Evolutionary conservation across 2,888 invertebrate species (phyloP).

Genomic region (Lacanobia oleracea): DNA sequence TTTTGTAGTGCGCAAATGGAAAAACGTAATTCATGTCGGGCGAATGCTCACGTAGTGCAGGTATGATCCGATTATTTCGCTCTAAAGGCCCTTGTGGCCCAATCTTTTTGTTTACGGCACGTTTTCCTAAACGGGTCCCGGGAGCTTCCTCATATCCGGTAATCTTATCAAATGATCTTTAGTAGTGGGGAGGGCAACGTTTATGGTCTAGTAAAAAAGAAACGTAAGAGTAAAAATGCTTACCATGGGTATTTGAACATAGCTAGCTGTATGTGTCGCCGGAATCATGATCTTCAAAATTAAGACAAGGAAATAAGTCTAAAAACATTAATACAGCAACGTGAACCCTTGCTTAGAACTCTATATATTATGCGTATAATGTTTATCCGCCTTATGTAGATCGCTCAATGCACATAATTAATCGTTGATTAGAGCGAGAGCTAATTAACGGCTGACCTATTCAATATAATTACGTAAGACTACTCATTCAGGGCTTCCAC

Average conservation of each 20-base stretch:
- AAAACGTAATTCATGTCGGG: conserved; percentile 62
- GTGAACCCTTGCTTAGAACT: not conserved
- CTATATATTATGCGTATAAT: not conserved
- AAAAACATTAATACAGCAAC: not conserved
- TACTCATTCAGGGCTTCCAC: not conserved
- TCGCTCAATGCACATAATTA: conserved; percentile 35
- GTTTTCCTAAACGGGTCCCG: conserved; percentile 50
- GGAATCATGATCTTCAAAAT: conserved; percentile 12
- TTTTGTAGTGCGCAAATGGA: conserved; percentile 65
- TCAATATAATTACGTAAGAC: conserved; percentile 31
- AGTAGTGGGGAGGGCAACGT: conserved; percentile 47
- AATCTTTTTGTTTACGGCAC: conserved; percentile 62
- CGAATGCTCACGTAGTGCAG: conserved; percentile 62
- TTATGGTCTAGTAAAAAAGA: conserved; percentile 50
- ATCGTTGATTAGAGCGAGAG: conserved; percentile 21
- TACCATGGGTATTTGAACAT: too few species aligned
- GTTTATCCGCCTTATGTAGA: conserved; percentile 12
- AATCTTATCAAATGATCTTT: conserved; percentile 64
- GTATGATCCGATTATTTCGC: conserved; percentile 67
- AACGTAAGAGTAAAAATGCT: conserved; percentile 35
- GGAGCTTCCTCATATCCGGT: conserved; percentile 58
- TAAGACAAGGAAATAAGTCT: not conserved
- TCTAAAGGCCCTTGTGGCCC: conserved; percentile 29
- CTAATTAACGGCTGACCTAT: conserved; percentile 50
- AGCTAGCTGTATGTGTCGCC: not conserved